Conservation (phyloP, 2,888 invertebrate genomes). For the Drosophila pseudotakahashii region DNA sequence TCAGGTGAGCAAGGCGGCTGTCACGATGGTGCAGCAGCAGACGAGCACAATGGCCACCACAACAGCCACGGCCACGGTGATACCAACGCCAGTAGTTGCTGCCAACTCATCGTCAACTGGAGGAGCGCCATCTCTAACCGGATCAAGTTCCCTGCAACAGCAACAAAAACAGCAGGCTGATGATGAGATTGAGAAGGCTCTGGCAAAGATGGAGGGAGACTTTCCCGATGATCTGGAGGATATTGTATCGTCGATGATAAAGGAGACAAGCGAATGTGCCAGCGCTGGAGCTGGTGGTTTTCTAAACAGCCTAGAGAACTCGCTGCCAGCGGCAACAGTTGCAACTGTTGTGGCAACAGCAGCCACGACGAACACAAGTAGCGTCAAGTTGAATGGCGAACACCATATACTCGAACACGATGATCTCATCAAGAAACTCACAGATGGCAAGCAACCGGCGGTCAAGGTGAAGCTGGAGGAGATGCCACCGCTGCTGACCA, state of each 20-base stretch:
- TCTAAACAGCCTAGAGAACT: conserved; percentile 30
- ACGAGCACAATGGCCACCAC: conserved; percentile 25
- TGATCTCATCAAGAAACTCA: conserved; percentile 81
- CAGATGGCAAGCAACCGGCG: conserved; percentile 51
- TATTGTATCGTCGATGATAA: conserved; percentile 58
- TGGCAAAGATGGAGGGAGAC: conserved; percentile 88
- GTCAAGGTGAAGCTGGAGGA: conserved; percentile 56
- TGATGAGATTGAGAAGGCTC: conserved; percentile 87
- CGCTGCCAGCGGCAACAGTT: conserved; percentile 17
- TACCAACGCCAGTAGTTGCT: conserved; percentile 36
- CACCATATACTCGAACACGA: conserved; percentile 80
- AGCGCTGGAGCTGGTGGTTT: conserved; percentile 63
- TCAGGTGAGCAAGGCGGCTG: conserved; percentile 70
- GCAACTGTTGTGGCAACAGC: conserved; percentile 28
- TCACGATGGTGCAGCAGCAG: conserved; percentile 31
- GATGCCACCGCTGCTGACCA: conserved; percentile 37
- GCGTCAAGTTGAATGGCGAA: conserved; percentile 82
- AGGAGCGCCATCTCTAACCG: background rate
- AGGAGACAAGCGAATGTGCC: conserved; percentile 75
- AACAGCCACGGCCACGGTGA: conserved; percentile 23
- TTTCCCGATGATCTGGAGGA: conserved; percentile 70
- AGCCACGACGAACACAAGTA: conserved; percentile 27
- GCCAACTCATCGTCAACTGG: conserved; percentile 30
- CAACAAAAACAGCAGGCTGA: conserved; percentile 57
- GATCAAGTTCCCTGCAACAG: conserved; percentile 11